These are phyloP conservation scores for Apoda limacodes DNA, from an alignment of 2,888 invertebrate species.

Conservation along the genomic window DNA sequence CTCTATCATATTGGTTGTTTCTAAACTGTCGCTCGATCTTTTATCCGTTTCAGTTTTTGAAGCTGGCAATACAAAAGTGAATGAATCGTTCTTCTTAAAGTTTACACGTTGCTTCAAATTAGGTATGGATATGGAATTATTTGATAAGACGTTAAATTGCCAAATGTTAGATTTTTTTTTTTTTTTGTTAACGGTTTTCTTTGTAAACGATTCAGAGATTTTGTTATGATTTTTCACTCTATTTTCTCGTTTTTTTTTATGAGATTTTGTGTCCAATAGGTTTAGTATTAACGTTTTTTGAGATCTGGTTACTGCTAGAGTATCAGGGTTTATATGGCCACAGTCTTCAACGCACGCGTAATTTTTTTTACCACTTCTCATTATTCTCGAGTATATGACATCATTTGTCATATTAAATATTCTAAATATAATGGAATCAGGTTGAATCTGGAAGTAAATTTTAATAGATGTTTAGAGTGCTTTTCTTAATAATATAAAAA, in stretches of 20 bases:
- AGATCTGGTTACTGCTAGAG: constrained; percentile 21
- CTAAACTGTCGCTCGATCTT: no score
- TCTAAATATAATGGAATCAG: constrained; percentile 30
- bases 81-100: no score
- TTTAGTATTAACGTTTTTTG: constrained; percentile 25
- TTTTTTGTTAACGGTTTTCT: no score
- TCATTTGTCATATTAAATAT: constrained; percentile 34
- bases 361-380: constrained; percentile 32
- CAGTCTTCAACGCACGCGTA: constrained; percentile 37
- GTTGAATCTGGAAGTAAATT: constrained; percentile 40
- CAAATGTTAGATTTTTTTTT: no score
- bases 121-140: no score
- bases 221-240: no score
- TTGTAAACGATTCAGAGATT: no score
- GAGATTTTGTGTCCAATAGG: constrained; percentile 15
- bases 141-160: no score
- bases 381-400: constrained; percentile 43
- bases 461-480: constrained; percentile 1
- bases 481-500: neutral
- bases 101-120: no score
- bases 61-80: no score
- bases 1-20: no score
- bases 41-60: no score
- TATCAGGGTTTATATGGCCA: constrained; percentile 26
- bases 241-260: constrained; percentile 23